phyloP scores from a whole-genome alignment of 1,140 invertebrate genomes.

The Drosophila sp. region DNA sequence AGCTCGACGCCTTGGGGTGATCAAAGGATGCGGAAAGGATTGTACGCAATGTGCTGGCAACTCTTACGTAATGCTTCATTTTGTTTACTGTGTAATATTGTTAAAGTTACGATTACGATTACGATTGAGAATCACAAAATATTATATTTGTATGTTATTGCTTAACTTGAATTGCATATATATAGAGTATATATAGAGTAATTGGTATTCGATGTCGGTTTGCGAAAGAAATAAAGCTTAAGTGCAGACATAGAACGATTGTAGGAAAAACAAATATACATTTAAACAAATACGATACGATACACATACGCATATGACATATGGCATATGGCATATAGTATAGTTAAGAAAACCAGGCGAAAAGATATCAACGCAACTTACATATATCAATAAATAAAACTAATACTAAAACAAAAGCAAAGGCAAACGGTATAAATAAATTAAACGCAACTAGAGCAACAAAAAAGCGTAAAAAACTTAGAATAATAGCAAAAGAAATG shows the following conservation, averaged over 20 bases:
- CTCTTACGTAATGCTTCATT: slow-evolving; percentile 51
- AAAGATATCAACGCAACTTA: slow-evolving; percentile 72
- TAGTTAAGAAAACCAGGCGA: slow-evolving; percentile 37
- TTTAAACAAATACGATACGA: slow-evolving; percentile 37
- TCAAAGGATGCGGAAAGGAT: not conserved
- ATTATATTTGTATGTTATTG: slow-evolving; percentile 42
- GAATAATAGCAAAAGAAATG: slow-evolving; percentile 38
- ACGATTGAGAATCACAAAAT: slow-evolving; percentile 19
- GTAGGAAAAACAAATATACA: slow-evolving; percentile 40
- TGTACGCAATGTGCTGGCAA: slow-evolving; percentile 6
- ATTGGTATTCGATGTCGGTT: slow-evolving; percentile 17
- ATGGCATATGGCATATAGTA: slow-evolving; percentile 43
- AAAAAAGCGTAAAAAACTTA: slow-evolving; percentile 32
- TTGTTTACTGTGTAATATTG: slow-evolving; percentile 70
- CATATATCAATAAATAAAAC: slow-evolving; percentile 59
- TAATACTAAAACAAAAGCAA: not conserved
- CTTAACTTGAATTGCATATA: slow-evolving; percentile 19
- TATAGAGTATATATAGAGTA: slow-evolving; percentile 24
- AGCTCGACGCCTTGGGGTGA: not conserved
- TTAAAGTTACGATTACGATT: slow-evolving; percentile 63
- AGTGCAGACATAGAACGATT: slow-evolving; percentile 38
- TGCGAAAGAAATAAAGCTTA: slow-evolving; percentile 5
- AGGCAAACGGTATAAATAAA: slow-evolving; percentile 25
- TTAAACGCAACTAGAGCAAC: slow-evolving; percentile 37
- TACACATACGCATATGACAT: slow-evolving; percentile 46